Evolutionary conservation across 2,113 vertebrate genomes (phyloP).

Genomic region (Aegotheles bennettii): DNA sequence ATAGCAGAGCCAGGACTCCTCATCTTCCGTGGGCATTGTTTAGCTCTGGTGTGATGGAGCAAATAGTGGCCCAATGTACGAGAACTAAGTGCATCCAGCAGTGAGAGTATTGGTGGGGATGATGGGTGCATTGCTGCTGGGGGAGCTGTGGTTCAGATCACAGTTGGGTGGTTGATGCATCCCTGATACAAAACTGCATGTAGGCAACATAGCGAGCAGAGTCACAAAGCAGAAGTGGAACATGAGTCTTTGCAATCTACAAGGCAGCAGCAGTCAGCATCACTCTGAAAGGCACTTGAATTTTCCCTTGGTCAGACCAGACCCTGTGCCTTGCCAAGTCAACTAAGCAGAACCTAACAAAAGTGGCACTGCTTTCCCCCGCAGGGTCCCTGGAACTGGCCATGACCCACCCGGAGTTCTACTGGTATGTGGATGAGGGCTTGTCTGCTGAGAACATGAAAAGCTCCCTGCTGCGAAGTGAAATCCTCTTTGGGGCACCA

Average conservation of each 20-base stretch:
- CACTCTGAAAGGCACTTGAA: not conserved
- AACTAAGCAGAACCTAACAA: not conserved
- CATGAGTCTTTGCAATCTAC: not conserved
- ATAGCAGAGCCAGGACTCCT: not conserved
- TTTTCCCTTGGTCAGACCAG: not conserved
- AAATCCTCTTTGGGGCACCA: constrained; percentile 93
- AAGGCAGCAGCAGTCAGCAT: not conserved
- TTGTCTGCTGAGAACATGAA: constrained; percentile 87
- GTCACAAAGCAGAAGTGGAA: not conserved
- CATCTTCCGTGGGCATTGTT: not conserved
- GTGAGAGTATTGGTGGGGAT: not conserved
- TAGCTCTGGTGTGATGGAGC: not conserved
- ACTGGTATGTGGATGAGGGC: constrained; percentile 96
- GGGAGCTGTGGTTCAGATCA: not conserved
- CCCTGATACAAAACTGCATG: not conserved
- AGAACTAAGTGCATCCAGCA: not conserved
- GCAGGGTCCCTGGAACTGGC: constrained; percentile 91
- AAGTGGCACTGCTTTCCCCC: not conserved
- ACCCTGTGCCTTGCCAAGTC: not conserved
- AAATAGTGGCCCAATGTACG: not conserved
- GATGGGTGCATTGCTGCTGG: not conserved
- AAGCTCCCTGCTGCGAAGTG: constrained; percentile 89
- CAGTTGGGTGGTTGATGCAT: not conserved
- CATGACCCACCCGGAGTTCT: constrained; percentile 97
- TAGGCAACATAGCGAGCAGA: not conserved